Conservation (phyloP, 1,140 invertebrate species). For the Drosophila saltans region DNA sequence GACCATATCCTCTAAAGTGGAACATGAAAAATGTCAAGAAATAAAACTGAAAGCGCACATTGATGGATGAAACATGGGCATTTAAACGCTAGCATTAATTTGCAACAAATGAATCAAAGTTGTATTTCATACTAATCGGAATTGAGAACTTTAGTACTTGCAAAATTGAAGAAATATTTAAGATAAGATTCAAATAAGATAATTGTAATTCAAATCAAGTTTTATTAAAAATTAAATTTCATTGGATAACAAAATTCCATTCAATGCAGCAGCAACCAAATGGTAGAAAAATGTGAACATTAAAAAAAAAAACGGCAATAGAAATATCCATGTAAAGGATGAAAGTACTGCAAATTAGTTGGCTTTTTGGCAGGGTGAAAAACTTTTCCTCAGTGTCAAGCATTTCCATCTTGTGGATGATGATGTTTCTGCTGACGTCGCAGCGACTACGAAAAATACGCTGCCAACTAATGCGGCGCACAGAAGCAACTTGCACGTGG, state of each 20-base stretch:
- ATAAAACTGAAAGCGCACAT: neutral
- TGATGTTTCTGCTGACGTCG: conserved; percentile 69
- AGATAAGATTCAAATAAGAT: no score
- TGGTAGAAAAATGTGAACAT: no score
- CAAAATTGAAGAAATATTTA: no score
- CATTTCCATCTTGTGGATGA: conserved; percentile 26
- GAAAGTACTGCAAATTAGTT: neutral
- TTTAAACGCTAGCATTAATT: neutral
- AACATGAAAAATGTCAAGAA: neutral
- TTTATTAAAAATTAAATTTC: no score
- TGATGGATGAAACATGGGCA: neutral
- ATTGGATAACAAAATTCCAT: no score
- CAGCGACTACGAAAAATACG: conserved; percentile 78
- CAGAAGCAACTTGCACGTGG: conserved; percentile 60
- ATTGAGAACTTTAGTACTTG: no score
- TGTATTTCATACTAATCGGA: neutral
- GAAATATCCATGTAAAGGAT: no score
- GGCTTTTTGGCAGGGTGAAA: neutral
- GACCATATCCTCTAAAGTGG: neutral
- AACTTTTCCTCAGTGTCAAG: neutral
- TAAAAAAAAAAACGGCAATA: no score
- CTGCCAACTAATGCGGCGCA: conserved; percentile 77
- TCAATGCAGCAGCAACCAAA: no score
- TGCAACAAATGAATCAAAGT: neutral
- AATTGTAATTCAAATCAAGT: no score